Percentiles rank a stretch among this genome's conserved stretches.
Conservation (phyloP, 2,797 vertebrate genomes). For the Gymnoscopelus braueri region DNA sequence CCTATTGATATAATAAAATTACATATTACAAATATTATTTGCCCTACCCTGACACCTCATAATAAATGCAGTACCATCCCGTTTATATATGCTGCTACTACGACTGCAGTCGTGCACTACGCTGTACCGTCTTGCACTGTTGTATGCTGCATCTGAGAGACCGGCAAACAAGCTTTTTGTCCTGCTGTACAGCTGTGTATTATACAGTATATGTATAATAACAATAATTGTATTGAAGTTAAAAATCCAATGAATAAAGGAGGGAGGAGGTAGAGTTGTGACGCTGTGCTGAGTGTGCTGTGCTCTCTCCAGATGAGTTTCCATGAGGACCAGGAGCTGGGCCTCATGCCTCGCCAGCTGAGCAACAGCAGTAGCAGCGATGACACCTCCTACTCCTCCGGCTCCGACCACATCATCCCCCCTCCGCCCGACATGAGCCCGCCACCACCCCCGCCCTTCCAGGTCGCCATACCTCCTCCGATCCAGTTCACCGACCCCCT, state of each 20-base stretch:
- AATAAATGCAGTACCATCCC: no score
- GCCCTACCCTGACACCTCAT: no score
- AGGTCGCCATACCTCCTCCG: constrained; percentile 85
- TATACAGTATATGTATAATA: no score
- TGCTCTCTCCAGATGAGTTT: constrained; percentile 90
- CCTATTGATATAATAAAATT: no score
- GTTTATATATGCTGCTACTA: no score
- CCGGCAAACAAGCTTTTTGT: no score
- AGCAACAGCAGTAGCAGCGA: constrained; percentile 94
- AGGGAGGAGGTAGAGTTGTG: background rate
- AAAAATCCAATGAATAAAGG: background rate
- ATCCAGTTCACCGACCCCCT: constrained; percentile 85
- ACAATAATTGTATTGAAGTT: background rate
- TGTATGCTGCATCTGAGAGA: no score
- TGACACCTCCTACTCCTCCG: constrained; percentile 91
- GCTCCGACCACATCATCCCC: constrained; percentile 91
- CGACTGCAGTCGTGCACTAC: no score
- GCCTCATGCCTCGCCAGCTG: constrained; percentile 83
- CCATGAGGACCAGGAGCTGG: constrained; percentile 90
- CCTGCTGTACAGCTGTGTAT: no score
- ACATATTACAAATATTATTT: no score
- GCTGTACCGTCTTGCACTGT: no score
- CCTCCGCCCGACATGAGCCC: constrained; percentile 90
- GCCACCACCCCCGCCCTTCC: constrained; percentile 87
- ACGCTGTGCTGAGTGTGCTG: background rate